phyloP scores from a whole-genome alignment of 2,888 invertebrate species.

The Andrena chrysosceles region DNA sequence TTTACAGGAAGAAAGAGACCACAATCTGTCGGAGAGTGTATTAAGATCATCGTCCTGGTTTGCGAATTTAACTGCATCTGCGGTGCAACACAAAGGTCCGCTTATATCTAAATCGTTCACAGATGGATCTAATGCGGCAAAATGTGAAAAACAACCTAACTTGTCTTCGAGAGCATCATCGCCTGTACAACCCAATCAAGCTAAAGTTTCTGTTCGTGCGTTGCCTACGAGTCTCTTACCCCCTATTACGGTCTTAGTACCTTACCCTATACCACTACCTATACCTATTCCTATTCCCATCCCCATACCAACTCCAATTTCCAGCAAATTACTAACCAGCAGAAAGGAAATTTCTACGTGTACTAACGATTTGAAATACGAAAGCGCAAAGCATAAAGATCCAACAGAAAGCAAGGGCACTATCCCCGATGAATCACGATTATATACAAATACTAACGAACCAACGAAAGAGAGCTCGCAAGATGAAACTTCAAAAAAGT shows the following conservation, averaged over 20 bases:
- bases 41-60: conserved; percentile 24
- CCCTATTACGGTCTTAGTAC: conserved; percentile 43
- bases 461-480: background rate
- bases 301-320: conserved; percentile 34
- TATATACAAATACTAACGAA: conserved; percentile 5
- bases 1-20: conserved; percentile 22
- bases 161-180: background rate
- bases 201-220: conserved; percentile 9
- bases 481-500: conserved; percentile 12
- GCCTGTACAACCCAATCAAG: background rate
- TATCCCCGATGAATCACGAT: background rate
- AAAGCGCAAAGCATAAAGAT: conserved; percentile 3
- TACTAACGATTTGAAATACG: conserved; percentile 5
- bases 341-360: conserved; percentile 7
- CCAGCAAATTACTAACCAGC: conserved; percentile 21
- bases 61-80: background rate
- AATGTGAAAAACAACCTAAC: conserved; percentile 8
- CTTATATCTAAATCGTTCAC: background rate
- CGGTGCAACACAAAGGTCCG: background rate
- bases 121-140: conserved; percentile 13
- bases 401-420: background rate
- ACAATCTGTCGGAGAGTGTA: background rate
- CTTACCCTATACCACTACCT: conserved; percentile 49
- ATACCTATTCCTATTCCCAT: conserved; percentile 54
- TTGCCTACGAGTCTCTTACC: conserved; percentile 21